A percentile compares a stretch with the other conserved stretches of the same genome.
Evolutionary conservation across 2,888 invertebrate species (phyloP).

Genomic region (Drosophila parthenogenetica): DNA sequence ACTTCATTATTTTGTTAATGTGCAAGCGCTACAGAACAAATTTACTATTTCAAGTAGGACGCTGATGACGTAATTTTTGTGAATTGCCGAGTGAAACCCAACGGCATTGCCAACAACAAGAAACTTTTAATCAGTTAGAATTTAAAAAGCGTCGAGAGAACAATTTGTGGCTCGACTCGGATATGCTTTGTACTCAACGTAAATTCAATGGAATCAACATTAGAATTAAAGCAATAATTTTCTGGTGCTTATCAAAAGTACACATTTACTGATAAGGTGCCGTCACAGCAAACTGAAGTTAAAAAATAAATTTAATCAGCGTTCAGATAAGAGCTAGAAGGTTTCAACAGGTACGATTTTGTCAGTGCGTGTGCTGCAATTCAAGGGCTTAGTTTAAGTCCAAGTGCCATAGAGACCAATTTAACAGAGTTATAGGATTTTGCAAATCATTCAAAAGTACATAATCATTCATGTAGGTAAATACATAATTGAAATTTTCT

Average conservation of each 20-base stretch:
- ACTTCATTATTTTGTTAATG: slow-evolving; percentile 4
- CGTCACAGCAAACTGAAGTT: slow-evolving; percentile 53
- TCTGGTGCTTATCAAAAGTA: slow-evolving; percentile 66
- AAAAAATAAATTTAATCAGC: slow-evolving; percentile 69
- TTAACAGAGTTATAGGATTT: slow-evolving; percentile 14
- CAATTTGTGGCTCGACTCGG: slow-evolving; percentile 28
- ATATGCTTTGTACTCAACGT: slow-evolving; percentile 47
- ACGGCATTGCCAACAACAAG: slow-evolving; percentile 58
- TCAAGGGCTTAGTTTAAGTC: slow-evolving; percentile 33
- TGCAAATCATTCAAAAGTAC: background rate
- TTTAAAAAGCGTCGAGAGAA: slow-evolving; percentile 50
- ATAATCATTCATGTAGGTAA: background rate
- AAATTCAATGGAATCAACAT: slow-evolving; percentile 68
- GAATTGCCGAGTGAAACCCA: slow-evolving; percentile 50
- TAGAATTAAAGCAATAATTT: slow-evolving; percentile 74
- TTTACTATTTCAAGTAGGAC: slow-evolving; percentile 65
- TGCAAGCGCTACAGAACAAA: slow-evolving; percentile 18
- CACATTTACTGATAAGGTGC: slow-evolving; percentile 67
- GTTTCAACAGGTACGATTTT: slow-evolving; percentile 58
- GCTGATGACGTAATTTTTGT: slow-evolving; percentile 76
- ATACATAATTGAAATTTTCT: slow-evolving; percentile 15
- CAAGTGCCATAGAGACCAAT: slow-evolving; percentile 11
- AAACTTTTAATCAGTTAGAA: slow-evolving; percentile 47
- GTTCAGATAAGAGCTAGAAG: slow-evolving; percentile 60
- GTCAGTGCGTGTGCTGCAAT: slow-evolving; percentile 27